A percentile compares a stretch with the other conserved stretches of the same genome.
These are phyloP conservation scores for Hiodon alosoides DNA, from an alignment of 2,113 vertebrate species.

Conservation along the genomic window DNA sequence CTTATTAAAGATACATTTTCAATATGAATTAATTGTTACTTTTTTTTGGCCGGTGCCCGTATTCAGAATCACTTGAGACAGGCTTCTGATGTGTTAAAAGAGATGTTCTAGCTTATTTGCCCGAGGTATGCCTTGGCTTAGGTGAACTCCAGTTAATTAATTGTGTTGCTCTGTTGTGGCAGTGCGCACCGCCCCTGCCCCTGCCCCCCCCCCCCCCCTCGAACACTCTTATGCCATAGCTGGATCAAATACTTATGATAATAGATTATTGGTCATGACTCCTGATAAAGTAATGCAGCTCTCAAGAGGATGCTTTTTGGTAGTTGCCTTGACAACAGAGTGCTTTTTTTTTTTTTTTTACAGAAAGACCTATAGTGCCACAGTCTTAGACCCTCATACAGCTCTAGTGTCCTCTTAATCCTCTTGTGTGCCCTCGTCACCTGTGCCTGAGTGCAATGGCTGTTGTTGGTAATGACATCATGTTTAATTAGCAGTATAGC, in stretches of 20 bases:
- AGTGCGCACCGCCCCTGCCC: constrained; percentile 75
- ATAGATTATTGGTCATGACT: constrained; percentile 62
- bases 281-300: constrained; percentile 62
- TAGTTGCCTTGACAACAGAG: constrained; percentile 48
- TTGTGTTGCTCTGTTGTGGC: constrained; percentile 74
- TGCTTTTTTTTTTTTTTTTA: constrained; percentile 16
- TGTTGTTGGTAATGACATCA: not conserved
- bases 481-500: not conserved
- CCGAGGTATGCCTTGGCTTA: constrained; percentile 23
- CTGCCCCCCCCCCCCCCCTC: constrained; percentile 56
- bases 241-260: constrained; percentile 64
- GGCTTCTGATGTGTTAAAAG: no score
- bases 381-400: constrained; percentile 6
- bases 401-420: no score
- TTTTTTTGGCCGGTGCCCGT: no score
- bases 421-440: no score
- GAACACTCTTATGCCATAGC: constrained; percentile 81
- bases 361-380: constrained; percentile 25
- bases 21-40: not conserved
- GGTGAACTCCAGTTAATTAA: constrained; percentile 63
- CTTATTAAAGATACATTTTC: not conserved
- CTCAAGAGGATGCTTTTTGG: constrained; percentile 61
- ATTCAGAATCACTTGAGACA: no score
- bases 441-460: no score
- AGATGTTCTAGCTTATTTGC: no score